Percentiles rank a stretch among this genome's conserved stretches.
These are phyloP conservation scores for Ctenochaetus hawaiiensis DNA, from an alignment of 2,797 vertebrate species.

Conservation along the genomic window DNA sequence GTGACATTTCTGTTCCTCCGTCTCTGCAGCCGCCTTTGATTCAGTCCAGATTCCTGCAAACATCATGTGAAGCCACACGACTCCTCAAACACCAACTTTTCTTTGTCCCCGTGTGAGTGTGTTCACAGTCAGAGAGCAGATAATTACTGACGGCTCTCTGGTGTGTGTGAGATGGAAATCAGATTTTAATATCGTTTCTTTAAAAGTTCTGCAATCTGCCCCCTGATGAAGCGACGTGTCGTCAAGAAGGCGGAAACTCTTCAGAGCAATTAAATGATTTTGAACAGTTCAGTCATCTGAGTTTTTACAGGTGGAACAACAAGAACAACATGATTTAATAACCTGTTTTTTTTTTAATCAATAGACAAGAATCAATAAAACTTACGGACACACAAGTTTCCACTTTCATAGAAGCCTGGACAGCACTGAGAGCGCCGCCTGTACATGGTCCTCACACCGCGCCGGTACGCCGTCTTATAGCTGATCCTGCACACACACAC, in stretches of 20 bases:
- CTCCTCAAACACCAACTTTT: no score
- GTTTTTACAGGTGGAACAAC: not conserved
- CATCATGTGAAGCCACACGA: no score
- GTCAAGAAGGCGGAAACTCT: not conserved
- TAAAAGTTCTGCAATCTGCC: not conserved
- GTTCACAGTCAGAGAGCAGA: not conserved
- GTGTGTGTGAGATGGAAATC: not conserved
- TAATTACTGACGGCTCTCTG: not conserved
- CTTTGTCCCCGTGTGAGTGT: not conserved
- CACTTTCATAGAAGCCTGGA: constrained; percentile 93
- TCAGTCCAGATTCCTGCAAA: no score
- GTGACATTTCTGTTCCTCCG: no score
- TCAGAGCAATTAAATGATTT: not conserved
- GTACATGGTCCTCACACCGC: constrained; percentile 95
- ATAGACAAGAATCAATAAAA: not conserved
- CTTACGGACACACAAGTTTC: constrained; percentile 90
- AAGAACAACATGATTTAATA: not conserved
- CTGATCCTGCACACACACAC: constrained; percentile 87
- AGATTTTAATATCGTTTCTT: not conserved
- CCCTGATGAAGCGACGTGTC: not conserved
- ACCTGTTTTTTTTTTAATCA: not conserved
- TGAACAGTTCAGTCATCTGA: not conserved
- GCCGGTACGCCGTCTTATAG: constrained; percentile 94
- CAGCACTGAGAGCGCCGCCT: constrained; percentile 94
- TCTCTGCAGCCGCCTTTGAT: no score